Evolutionary conservation across 2,888 invertebrate species (phyloP).

Genomic region (Tuberolachnus salignus): DNA sequence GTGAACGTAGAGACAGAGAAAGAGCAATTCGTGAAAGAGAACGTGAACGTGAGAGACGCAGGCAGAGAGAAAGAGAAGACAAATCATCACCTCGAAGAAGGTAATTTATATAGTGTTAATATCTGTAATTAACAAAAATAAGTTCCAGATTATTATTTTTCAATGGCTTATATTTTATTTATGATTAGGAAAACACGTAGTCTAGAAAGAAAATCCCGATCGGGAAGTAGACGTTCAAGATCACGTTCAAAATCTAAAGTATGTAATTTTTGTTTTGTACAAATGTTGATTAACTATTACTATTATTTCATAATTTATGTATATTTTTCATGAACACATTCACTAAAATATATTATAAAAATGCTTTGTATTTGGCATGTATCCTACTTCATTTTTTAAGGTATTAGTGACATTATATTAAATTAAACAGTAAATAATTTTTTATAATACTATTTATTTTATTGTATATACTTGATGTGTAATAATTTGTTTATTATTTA

Average conservation of each 20-base stretch:
- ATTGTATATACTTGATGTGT: too few relatives aligned
- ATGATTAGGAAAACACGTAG: slow-evolving; percentile 58
- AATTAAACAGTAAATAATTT: too few relatives aligned
- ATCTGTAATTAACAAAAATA: too few relatives aligned
- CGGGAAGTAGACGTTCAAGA: slow-evolving; percentile 58
- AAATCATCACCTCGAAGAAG: slow-evolving; percentile 59
- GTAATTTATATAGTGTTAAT: slow-evolving; percentile 35
- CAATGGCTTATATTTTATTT: neutral
- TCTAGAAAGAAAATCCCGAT: slow-evolving; percentile 58
- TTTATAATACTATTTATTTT: too few relatives aligned
- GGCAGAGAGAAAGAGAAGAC: slow-evolving; percentile 58
- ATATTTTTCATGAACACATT: too few relatives aligned
- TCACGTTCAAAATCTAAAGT: slow-evolving; percentile 55
- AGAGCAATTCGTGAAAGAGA: slow-evolving; percentile 58
- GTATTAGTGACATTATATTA: too few relatives aligned
- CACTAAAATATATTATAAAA: too few relatives aligned
- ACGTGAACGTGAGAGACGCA: slow-evolving; percentile 59
- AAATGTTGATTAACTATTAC: too few relatives aligned
- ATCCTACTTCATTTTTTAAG: too few relatives aligned
- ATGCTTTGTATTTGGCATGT: too few relatives aligned
- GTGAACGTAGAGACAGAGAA: slow-evolving; percentile 61
- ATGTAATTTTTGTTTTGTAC: slow-evolving; percentile 14
- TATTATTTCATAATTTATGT: too few relatives aligned
- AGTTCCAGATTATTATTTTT: too few relatives aligned
- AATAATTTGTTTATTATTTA: neutral